Conservation (phyloP, 2,113 vertebrate species). For the Dissostichus mawsoni region DNA sequence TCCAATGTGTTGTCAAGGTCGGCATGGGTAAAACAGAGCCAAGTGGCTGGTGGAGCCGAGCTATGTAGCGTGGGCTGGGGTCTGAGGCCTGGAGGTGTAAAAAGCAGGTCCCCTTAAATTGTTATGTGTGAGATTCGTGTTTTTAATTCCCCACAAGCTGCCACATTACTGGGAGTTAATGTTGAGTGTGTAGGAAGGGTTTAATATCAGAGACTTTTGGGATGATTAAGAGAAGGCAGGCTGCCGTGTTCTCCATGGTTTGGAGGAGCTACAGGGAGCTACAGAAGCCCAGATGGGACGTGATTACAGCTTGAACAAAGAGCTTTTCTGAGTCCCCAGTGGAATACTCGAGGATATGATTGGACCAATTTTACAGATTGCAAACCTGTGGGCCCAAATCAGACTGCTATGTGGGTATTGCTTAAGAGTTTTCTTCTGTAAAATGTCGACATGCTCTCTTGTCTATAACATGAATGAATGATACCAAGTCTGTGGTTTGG, state of each 20-base stretch:
- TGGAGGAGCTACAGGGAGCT: constrained; percentile 22
- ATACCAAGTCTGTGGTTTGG: not conserved
- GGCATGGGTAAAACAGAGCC: constrained; percentile 2
- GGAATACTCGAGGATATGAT: constrained; percentile 24
- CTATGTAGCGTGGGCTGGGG: not conserved
- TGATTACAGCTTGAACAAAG: constrained; percentile 56
- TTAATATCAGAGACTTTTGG: constrained; percentile 35
- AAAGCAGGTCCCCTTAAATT: not conserved
- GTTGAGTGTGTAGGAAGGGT: constrained; percentile 16
- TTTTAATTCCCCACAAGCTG: constrained; percentile 15
- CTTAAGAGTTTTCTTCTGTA: constrained; percentile 14
- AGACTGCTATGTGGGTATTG: constrained; percentile 34
- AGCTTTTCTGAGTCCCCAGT: constrained; percentile 32
- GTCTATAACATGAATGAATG: not conserved
- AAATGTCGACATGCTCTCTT: not conserved
- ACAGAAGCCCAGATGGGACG: constrained; percentile 48
- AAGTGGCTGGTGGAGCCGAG: not conserved
- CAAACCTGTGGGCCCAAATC: constrained; percentile 32
- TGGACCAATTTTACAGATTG: constrained; percentile 31
- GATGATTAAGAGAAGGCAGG: constrained; percentile 28
- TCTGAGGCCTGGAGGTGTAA: not conserved
- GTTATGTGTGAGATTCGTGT: not conserved
- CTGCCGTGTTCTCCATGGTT: constrained; percentile 33
- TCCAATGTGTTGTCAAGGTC: constrained; percentile 1
- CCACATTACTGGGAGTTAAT: not conserved